Conservation (phyloP, 2,797 vertebrate species). For the Geotrypetes seraphini region DNA sequence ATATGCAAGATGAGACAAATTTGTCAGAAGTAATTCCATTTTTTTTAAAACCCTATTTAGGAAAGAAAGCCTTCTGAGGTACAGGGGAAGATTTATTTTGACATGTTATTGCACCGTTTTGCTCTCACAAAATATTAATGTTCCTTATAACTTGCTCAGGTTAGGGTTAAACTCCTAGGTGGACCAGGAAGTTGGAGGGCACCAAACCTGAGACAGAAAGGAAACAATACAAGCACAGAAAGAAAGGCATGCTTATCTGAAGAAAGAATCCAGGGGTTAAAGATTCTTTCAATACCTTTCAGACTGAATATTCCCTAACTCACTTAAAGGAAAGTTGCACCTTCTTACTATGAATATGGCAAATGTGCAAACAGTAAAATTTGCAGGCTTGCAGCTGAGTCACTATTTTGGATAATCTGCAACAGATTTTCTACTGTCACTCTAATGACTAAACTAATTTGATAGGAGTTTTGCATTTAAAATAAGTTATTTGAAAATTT, state of each 20-base stretch:
- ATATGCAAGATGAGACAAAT: not conserved
- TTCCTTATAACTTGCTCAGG: not conserved
- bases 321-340: too few relatives aligned
- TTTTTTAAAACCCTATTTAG: not conserved
- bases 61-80: not conserved
- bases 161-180: not conserved
- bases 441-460: too few relatives aligned
- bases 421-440: too few relatives aligned
- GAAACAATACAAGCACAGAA: not conserved
- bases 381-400: too few relatives aligned
- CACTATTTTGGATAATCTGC: too few relatives aligned
- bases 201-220: not conserved
- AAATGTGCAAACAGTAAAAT: too few relatives aligned
- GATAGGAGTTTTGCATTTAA: too few relatives aligned
- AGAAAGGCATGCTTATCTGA: not conserved
- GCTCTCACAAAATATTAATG: accelerated
- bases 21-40: not conserved
- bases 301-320: too few relatives aligned
- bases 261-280: not conserved
- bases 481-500: too few relatives aligned
- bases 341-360: too few relatives aligned
- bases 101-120: accelerated
- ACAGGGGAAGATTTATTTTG: not conserved
- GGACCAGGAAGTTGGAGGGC: not conserved
- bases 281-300: accelerated